phyloP scores from a whole-genome alignment of 1,140 invertebrate genomes.

The Proctacanthus coquilletti region DNA sequence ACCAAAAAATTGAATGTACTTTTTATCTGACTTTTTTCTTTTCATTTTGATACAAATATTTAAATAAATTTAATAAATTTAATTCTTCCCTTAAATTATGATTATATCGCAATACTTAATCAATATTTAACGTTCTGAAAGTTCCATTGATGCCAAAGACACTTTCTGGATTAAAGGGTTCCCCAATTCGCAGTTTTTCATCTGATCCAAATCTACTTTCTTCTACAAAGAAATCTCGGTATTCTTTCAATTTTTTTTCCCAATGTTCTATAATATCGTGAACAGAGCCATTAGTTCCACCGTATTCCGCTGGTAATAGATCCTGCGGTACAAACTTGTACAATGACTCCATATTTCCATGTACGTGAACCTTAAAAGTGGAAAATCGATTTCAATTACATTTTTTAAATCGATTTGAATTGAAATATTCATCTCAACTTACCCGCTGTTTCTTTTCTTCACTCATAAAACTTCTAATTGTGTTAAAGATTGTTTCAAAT shows the following conservation, averaged over 20 bases:
- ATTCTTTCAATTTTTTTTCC: conserved; percentile 34
- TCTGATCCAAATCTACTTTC: conserved; percentile 35
- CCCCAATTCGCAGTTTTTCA: conserved; percentile 37
- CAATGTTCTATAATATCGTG: conserved; percentile 34
- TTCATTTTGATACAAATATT: no score
- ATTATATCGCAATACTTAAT: no score
- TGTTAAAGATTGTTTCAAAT: conserved; percentile 34
- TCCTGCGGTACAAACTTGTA: conserved; percentile 31
- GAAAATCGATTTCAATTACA: neutral
- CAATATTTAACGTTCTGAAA: conserved; percentile 30
- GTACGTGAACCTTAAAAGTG: conserved; percentile 31
- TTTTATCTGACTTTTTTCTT: no score
- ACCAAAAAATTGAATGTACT: no score
- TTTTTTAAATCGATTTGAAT: neutral
- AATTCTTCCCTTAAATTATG: no score
- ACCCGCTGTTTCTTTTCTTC: conserved; percentile 35
- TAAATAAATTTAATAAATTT: no score
- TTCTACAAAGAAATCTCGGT: conserved; percentile 33
- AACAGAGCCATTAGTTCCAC: conserved; percentile 32
- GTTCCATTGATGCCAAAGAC: conserved; percentile 41
- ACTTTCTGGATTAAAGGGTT: conserved; percentile 30
- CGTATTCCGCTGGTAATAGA: conserved; percentile 38
- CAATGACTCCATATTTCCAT: conserved; percentile 32
- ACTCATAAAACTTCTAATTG: conserved; percentile 33
- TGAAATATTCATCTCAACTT: conserved; percentile 2